phyloP scores from a whole-genome alignment of 1,140 invertebrate genomes.

The Neotoxoptera formosana region DNA sequence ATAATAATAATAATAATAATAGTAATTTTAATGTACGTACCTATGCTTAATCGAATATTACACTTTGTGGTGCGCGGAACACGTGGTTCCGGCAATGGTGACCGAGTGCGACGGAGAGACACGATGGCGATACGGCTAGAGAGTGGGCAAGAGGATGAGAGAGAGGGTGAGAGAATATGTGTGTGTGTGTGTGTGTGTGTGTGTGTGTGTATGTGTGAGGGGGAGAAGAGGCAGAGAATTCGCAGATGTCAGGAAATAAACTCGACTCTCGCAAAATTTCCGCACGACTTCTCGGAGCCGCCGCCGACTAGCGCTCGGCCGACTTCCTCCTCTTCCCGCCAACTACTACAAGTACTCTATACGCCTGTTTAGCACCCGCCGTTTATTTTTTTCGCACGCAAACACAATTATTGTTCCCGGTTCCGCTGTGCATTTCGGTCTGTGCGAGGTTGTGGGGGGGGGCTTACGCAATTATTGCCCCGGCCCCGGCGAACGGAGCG shows the following conservation, averaged over 20 bases:
- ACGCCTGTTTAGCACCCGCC: neutral
- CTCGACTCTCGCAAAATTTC: slow-evolving; percentile 7
- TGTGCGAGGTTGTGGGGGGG: neutral
- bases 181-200: no score
- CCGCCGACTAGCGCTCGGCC: neutral
- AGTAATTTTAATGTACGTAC: neutral
- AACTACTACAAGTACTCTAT: no score
- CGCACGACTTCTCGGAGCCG: neutral
- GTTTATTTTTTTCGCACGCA: neutral
- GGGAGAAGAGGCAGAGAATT: neutral
- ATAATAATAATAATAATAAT: neutral
- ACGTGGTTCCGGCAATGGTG: neutral
- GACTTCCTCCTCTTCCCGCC: neutral
- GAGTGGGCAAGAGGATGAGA: no score
- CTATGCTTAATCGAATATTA: neutral
- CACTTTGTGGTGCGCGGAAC: neutral
- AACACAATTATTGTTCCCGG: neutral
- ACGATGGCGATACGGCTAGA: neutral
- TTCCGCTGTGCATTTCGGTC: neutral
- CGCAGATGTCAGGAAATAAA: slow-evolving; percentile 15
- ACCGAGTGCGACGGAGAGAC: neutral
- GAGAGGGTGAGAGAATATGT: neutral
- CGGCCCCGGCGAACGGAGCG: neutral
- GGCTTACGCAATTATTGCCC: neutral
- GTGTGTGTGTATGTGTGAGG: neutral